A percentile compares a stretch with the other conserved stretches of the same genome.
phyloP scores from a whole-genome alignment of 2,888 invertebrate species.

The Sclerodermus sp. region DNA sequence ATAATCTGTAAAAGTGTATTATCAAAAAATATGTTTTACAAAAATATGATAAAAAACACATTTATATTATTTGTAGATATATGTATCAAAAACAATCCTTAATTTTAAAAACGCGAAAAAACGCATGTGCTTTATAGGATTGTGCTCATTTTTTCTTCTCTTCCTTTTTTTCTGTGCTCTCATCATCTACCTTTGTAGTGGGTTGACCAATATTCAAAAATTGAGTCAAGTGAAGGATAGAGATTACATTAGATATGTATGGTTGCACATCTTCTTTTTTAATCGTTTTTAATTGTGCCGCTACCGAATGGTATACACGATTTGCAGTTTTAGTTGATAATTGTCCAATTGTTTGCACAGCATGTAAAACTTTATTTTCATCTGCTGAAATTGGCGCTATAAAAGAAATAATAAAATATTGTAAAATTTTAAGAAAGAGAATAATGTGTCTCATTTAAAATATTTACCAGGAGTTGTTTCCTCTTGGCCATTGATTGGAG shows the following conservation, averaged over 20 bases:
- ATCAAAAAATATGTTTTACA: no score
- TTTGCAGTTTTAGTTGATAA: conserved; percentile 73
- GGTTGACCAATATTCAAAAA: conserved; percentile 32
- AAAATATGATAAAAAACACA: no score
- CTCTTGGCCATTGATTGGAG: conserved; percentile 60
- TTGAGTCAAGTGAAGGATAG: conserved; percentile 50
- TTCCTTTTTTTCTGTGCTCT: no score
- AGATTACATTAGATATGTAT: conserved; percentile 49
- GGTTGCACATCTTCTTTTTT: conserved; percentile 51
- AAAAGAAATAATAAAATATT: conserved; percentile 27
- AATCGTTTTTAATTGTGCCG: conserved; percentile 63
- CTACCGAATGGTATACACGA: conserved; percentile 72
- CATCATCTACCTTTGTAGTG: no score
- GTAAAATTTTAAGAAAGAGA: no score
- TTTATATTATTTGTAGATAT: no score
- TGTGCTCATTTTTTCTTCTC: no score
- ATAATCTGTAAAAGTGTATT: no score
- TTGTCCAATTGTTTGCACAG: conserved; percentile 74
- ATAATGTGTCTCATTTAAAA: neutral
- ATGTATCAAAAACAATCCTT: no score
- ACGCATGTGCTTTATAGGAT: no score
- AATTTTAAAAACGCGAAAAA: no score
- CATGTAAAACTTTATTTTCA: conserved; percentile 71
- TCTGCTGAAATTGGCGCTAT: conserved; percentile 66
- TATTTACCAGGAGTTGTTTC: conserved; percentile 56